Conservation (phyloP, 2,797 vertebrate genomes). For the Myoxocephalus aenaeus region DNA sequence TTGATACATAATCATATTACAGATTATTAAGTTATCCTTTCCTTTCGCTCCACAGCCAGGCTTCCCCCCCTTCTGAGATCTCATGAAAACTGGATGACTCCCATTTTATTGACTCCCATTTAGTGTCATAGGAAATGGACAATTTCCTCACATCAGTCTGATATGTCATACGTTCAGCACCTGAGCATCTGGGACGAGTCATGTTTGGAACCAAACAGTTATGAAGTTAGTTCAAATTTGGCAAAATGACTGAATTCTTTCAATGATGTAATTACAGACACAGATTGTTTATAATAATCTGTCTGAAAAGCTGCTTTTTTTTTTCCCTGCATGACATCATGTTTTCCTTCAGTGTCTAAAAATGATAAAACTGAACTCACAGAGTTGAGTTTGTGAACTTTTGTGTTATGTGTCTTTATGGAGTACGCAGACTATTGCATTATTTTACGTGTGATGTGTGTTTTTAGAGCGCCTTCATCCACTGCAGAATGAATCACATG, state of each 20-base stretch:
- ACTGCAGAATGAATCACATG: not conserved
- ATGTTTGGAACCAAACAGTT: constrained; percentile 24
- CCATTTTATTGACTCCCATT: not conserved
- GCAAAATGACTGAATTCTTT: constrained; percentile 3
- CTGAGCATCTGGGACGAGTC: constrained; percentile 12
- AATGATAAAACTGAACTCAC: not conserved
- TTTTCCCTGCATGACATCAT: constrained; percentile 5
- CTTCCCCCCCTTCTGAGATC: not conserved
- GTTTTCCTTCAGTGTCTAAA: not conserved
- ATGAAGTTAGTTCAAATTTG: constrained; percentile 13
- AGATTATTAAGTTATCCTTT: constrained; percentile 3
- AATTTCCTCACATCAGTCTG: not conserved
- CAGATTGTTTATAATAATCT: constrained; percentile 17
- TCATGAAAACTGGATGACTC: not conserved
- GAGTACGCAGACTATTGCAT: not conserved
- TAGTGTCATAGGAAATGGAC: not conserved
- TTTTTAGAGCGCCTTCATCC: constrained; percentile 1
- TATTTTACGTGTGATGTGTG: not conserved
- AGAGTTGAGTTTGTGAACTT: not conserved
- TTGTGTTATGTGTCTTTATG: constrained; percentile 11
- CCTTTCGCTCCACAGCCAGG: not conserved
- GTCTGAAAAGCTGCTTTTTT: not conserved
- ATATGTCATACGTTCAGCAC: not conserved
- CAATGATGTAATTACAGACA: constrained; percentile 22
- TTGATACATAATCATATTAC: not conserved